phyloP scores from a whole-genome alignment of 2,113 vertebrate species.

The Rousettus leschenaultii region DNA sequence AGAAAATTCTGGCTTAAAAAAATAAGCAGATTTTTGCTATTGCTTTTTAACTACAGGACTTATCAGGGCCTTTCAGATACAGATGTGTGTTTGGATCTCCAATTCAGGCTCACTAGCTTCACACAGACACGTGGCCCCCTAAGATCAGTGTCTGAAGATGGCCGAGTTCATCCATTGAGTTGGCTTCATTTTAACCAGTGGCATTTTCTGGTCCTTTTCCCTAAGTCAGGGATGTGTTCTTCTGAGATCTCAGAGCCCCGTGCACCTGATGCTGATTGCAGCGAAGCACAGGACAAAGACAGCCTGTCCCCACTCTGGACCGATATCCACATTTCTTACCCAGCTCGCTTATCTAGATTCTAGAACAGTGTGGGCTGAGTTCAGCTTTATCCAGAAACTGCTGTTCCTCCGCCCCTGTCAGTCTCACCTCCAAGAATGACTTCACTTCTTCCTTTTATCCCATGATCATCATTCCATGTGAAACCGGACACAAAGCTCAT shows the following conservation, averaged over 20 bases:
- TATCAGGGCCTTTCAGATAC: background rate
- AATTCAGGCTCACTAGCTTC: background rate
- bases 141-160: background rate
- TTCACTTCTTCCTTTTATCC: background rate
- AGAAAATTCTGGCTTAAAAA: background rate
- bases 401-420: too few species aligned
- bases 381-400: background rate
- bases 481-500: background rate
- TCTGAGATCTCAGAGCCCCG: background rate
- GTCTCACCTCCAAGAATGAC: background rate
- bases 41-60: background rate
- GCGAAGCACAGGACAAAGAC: background rate
- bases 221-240: background rate
- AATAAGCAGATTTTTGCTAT: background rate
- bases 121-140: background rate
- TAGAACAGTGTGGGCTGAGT: background rate
- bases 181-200: background rate
- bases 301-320: background rate
- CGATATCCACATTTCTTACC: background rate
- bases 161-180: background rate
- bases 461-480: background rate
- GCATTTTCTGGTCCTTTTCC: background rate
- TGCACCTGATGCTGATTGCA: accelerated
- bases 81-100: background rate
- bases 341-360: background rate